These are phyloP conservation scores for Hypotaenidia okinawae DNA, from an alignment of 2,797 vertebrate genomes.

Conservation along the genomic window DNA sequence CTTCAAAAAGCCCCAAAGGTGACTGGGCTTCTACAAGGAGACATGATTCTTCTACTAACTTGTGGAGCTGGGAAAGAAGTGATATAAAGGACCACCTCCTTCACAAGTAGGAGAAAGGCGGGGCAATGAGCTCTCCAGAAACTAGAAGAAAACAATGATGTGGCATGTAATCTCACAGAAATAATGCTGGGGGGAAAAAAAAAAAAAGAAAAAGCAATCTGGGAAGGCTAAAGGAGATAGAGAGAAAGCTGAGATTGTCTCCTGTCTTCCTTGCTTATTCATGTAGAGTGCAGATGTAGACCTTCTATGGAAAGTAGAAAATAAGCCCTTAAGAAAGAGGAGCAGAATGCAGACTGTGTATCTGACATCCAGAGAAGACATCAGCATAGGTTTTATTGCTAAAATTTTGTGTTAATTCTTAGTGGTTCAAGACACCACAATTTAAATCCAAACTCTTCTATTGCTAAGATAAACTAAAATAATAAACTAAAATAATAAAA, in stretches of 20 bases:
- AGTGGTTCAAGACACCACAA: neutral
- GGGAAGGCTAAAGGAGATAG: neutral
- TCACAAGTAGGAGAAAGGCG: neutral
- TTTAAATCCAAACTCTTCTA: neutral
- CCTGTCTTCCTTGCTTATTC: neutral
- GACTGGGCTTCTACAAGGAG: neutral
- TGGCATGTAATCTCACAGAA: neutral
- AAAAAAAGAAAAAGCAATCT: neutral
- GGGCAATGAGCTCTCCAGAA: neutral
- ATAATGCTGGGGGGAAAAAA: neutral
- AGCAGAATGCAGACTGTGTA: accelerated
- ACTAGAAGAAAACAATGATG: neutral
- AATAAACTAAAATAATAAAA: too few species aligned
- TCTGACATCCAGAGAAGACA: neutral
- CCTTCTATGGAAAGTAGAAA: neutral
- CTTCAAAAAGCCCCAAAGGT: neutral
- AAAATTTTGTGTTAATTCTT: neutral
- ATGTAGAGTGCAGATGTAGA: accelerated
- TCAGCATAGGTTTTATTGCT: neutral
- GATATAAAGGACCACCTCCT: neutral
- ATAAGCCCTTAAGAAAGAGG: neutral
- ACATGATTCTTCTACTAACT: accelerated
- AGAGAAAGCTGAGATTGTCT: neutral
- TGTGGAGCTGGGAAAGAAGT: neutral
- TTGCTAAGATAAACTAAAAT: neutral